phyloP scores from a whole-genome alignment of 2,113 vertebrate genomes.

The Solenodon paradoxus region DNA sequence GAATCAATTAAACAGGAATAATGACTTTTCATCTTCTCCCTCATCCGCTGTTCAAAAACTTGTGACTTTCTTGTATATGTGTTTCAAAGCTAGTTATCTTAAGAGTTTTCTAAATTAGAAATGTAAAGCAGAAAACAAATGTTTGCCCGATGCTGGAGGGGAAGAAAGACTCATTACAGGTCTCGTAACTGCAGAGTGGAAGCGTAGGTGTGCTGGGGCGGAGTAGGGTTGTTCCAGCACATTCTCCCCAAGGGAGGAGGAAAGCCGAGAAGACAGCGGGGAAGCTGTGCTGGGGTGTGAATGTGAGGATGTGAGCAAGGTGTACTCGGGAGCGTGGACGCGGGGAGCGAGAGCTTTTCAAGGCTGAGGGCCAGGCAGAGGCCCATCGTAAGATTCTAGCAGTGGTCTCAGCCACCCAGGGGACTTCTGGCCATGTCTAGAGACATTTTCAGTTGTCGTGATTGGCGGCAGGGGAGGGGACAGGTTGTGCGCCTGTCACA shows the following conservation, averaged over 20 bases:
- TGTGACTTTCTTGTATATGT: not conserved
- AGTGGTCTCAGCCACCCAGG: not conserved
- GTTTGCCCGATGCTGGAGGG: too few species aligned
- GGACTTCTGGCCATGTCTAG: too few species aligned
- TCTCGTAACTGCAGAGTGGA: not conserved
- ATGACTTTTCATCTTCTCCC: not conserved
- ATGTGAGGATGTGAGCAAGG: too few species aligned
- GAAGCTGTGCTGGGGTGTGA: too few species aligned
- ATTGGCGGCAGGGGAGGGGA: not conserved
- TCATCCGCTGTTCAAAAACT: not conserved
- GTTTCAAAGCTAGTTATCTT: not conserved
- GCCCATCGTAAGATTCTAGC: rapidly evolving
- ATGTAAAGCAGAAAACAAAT: too few species aligned
- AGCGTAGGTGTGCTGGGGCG: not conserved
- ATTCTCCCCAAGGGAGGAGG: not conserved
- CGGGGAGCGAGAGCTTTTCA: not conserved
- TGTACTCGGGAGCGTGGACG: not conserved
- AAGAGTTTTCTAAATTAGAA: too few species aligned
- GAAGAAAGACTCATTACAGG: not conserved
- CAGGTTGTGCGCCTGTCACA: not conserved
- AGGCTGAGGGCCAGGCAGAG: not conserved
- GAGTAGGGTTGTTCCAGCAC: not conserved
- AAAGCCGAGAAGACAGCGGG: not conserved
- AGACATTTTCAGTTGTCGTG: not conserved
- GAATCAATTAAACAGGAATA: not conserved